Base-by-base conservation (phyloP, 2,113 vertebrate genomes). In the Erinaceus europaeus region DNA sequence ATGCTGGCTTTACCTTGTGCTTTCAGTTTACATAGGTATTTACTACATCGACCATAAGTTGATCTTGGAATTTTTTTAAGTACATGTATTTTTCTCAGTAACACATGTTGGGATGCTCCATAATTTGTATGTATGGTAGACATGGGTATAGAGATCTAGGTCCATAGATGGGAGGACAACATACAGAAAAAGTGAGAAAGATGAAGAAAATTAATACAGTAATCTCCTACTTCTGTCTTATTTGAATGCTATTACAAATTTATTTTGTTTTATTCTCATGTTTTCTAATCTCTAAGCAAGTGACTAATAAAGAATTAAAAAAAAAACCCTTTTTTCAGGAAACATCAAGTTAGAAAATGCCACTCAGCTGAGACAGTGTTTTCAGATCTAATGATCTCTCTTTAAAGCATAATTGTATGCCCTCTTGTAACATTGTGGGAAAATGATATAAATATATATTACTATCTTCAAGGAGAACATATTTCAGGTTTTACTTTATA, bases 141-240 rank as follows among this genome's bases (percentile, higher is more conserved):
- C 15, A 65, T 25, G 68, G 40, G 10, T 0, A 55, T 3, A 68
- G 0, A 38, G 20, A 53, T 80, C 86, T 32, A 21, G n/a, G 59
- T 21, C 36, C 59, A 64, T 6, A 42, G 9, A 69, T 9, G 10
- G 15, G 5, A 48, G 25, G 53, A 48, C 21, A 64, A 73, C 4
- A 53, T 25, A 65, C 7, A 81, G 18, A 50, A 36, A 75, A 88
- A 44, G 0, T 36, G 59, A 74, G 32, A 68, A 53, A 74, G 12
- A 13, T 5, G 46, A 3, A 62, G 32, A 55, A 9, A 78, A 7
- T 59, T 29, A 69, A 42, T 62, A 38, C 29, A 52, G 14, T 8
- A 73, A 57, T 80, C 77, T 2, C 13, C 36, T 91, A 48, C 34
- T 84, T 76, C 90, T 83, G 20, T 17, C 52, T 52, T 74, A 46